Evolutionary conservation across 1,140 invertebrate genomes (phyloP).

Genomic region (Hesperophylax magnus): DNA sequence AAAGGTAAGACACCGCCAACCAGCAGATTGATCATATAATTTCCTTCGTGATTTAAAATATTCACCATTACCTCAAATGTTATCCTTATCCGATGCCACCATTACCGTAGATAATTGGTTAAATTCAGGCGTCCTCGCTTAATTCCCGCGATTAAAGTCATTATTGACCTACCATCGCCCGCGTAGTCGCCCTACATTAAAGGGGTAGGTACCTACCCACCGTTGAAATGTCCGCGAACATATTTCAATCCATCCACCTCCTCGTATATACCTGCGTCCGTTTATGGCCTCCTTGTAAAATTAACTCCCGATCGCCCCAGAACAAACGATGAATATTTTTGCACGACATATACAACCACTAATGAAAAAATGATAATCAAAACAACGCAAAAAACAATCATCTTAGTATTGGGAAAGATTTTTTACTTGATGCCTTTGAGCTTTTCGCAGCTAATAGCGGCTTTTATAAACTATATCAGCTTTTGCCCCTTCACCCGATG

Average conservation of each 20-base stretch:
- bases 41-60: too few species aligned
- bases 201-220: neutral
- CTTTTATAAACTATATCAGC: too few species aligned
- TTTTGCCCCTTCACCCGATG: slow-evolving; percentile 34
- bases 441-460: too few species aligned
- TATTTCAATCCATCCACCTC: slow-evolving; percentile 33
- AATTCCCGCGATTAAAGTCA: slow-evolving; percentile 4
- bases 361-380: neutral
- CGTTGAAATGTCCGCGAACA: slow-evolving; percentile 15
- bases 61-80: too few species aligned
- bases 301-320: neutral
- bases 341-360: neutral
- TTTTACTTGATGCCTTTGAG: too few species aligned
- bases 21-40: too few species aligned
- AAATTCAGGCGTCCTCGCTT: neutral
- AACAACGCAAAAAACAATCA: neutral
- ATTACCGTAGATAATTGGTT: neutral
- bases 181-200: slow-evolving; percentile 17
- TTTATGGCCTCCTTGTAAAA: slow-evolving; percentile 28
- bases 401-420: too few species aligned
- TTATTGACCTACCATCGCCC: slow-evolving; percentile 26
- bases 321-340: neutral
- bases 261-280: slow-evolving; percentile 4
- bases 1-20: too few species aligned
- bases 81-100: neutral